Conservation (phyloP, 2,113 vertebrate genomes). For the Poicephalus gulielmi region DNA sequence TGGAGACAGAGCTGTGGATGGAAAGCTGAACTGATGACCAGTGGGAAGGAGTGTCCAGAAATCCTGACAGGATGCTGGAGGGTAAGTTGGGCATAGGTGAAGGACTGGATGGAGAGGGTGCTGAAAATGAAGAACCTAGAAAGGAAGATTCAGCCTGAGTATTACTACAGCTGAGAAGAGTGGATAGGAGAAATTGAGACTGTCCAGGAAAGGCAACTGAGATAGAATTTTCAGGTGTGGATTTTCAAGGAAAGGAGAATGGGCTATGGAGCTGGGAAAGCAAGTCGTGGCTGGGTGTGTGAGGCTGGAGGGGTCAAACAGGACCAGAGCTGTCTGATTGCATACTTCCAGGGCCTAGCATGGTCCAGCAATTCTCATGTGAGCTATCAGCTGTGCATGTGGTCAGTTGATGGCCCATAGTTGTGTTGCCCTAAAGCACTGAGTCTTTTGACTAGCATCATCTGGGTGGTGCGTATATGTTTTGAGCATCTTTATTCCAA, state of each 20-base stretch:
- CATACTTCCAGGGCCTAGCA: background rate
- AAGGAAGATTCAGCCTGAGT: background rate
- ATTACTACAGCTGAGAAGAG: background rate
- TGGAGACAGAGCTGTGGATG: background rate
- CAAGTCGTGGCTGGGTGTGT: background rate
- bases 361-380: background rate
- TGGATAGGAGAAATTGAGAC: background rate
- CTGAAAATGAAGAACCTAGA: background rate
- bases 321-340: background rate
- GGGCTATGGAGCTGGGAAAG: background rate
- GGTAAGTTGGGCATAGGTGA: background rate
- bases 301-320: background rate
- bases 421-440: background rate
- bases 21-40: background rate
- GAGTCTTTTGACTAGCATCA: background rate
- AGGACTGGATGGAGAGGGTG: background rate
- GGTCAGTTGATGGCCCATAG: background rate
- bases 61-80: background rate
- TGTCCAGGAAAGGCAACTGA: background rate
- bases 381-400: rapidly evolving
- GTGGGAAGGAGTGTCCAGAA: background rate
- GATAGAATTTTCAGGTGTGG: background rate
- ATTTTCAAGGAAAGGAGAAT: background rate
- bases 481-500: background rate
- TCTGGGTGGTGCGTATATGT: background rate